Evolutionary conservation across 1,140 invertebrate genomes (phyloP), one percentile per base, ranked within the genome.

Genomic region (Caenorhabditis latens): DNA sequence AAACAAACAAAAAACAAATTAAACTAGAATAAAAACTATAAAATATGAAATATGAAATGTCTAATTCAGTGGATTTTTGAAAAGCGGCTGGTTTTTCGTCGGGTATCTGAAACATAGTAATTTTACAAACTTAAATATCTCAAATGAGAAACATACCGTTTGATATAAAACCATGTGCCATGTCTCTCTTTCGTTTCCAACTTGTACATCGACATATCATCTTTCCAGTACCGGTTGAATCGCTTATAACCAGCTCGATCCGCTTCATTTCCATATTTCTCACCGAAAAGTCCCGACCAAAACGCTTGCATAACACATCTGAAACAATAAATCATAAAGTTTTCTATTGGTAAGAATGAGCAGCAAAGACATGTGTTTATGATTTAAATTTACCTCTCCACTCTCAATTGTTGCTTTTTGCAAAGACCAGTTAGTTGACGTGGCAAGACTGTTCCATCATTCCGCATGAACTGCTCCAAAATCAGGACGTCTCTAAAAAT

Each of bases 271-370:
- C 89, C 88, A 16, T 90, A 92, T 42, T 87, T 85, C 42, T 92
- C 90, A 43, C 91, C 91, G 71, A 92, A 92, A 16, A 92, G 86
- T 3, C 92, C 92, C 24, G 89, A 63, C 91, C 91, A 92, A 67
- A 93, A 92, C 8, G 91, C 91, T 71, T 92, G 90, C 91, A 92
- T 93, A 16, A 92, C 91, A 89, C 91, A 92, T 63, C 92, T 87
- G 13, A 48, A 87, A 32, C 32, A 32, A 32, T 32, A 32, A 32
- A 32, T 32, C 32, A 32, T 2, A 32, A 32, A 32, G 32, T 32
- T 32, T 32, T 0, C 32, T 32, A 2, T 2, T 32, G 32, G 32
- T 32, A 32, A 32, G 32, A 32, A 32, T 32, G 32, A 32, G 32
- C 32, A 32, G 32, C 32, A 32, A 32, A 32, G 32, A 2, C 32